These are phyloP conservation scores for Phorcus lineatus DNA, from an alignment of 2,888 invertebrate genomes.

Conservation along the genomic window DNA sequence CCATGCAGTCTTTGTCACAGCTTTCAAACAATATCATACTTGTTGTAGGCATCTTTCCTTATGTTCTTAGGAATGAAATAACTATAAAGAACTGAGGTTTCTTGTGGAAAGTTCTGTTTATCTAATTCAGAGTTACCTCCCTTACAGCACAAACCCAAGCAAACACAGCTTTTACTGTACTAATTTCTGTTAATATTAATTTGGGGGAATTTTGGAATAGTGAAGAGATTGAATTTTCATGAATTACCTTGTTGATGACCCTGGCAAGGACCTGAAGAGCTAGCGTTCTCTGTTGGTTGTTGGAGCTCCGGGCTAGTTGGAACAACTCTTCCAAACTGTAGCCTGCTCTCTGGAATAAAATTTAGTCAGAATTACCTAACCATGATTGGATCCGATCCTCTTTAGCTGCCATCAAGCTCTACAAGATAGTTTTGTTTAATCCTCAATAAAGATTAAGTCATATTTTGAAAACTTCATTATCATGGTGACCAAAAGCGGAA, in stretches of 20 bases:
- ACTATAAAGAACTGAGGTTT: no score
- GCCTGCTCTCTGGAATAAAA: constrained; percentile 79
- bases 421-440: no score
- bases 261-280: constrained; percentile 88
- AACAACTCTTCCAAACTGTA: constrained; percentile 93
- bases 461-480: no score
- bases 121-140: neutral
- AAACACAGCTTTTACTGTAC: neutral
- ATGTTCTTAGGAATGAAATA: no score
- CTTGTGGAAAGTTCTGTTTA: neutral
- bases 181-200: no score
- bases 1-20: no score
- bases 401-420: no score
- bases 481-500: neutral
- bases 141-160: neutral
- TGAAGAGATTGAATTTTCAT: neutral
- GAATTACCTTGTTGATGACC: constrained; percentile 78
- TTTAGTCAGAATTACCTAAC: no score
- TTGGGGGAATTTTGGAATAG: neutral
- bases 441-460: no score
- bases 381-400: no score
- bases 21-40: no score
- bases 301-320: constrained; percentile 82
- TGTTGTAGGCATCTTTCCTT: no score
- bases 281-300: constrained; percentile 89